Percentiles rank a stretch among this genome's conserved stretches.
Evolutionary conservation across 30 jellyfish, hydroid and myxozoan genomes (phyloP).

Genomic region (Rhopilema esculentum): DNA sequence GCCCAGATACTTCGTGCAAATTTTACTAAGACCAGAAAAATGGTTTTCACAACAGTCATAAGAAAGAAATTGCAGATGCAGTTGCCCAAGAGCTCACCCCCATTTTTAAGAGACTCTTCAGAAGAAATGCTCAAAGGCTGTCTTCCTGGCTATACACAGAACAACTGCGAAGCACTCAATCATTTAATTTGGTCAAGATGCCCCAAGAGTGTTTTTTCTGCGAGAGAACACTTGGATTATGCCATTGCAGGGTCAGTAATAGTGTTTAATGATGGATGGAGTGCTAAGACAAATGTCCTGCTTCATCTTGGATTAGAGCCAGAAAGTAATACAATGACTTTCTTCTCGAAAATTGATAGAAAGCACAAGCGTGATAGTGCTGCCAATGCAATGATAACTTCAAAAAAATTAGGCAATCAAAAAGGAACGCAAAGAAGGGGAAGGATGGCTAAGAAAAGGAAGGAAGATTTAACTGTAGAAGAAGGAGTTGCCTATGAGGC

Average conservation of each 20-base stretch:
- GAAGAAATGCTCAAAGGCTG: conserved; percentile 4
- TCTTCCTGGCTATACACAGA: conserved; percentile 41
- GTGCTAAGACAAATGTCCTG: conserved; percentile 5
- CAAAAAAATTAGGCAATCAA: neutral
- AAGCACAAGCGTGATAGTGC: conserved; percentile 16
- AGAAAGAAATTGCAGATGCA: conserved; percentile 23
- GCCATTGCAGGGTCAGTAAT: conserved; percentile 23
- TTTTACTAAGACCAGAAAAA: no score
- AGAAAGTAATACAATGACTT: neutral
- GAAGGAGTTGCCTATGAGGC: conserved; percentile 9
- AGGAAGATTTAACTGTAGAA: neutral
- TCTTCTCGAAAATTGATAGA: neutral
- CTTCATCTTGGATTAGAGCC: conserved; percentile 1
- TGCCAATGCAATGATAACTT: neutral
- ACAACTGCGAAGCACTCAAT: conserved; percentile 38
- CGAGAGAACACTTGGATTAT: conserved; percentile 19
- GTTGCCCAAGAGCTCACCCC: conserved; percentile 2
- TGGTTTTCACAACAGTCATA: conserved; percentile 12
- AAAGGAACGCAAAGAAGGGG: neutral
- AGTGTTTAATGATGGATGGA: conserved; percentile 13
- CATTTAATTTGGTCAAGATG: conserved; percentile 40
- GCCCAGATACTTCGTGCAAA: neutral
- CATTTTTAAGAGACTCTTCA: neutral
- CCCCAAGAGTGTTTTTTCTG: conserved; percentile 13
- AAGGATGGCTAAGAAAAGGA: neutral